A percentile compares a stretch with the other conserved stretches of the same genome.
Conservation (phyloP, 1,140 invertebrate genomes). For the Plectus sambesii region DNA sequence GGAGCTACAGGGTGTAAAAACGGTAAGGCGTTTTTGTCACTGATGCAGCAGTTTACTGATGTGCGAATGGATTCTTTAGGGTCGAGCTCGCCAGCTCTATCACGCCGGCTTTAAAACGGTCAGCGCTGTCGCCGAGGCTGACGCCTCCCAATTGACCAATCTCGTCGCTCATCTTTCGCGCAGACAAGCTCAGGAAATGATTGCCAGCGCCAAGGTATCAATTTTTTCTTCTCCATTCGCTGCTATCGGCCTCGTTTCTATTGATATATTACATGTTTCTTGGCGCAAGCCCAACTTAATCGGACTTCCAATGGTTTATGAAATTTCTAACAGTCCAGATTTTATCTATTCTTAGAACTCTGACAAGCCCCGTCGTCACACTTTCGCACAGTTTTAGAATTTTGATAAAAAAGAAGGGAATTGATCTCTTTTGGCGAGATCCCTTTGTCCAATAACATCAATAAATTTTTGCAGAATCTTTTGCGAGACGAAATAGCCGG, state of each 20-base stretch:
- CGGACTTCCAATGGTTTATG: too few species aligned
- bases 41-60: slow-evolving; percentile 7
- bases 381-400: too few species aligned
- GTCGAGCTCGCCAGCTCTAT: slow-evolving; percentile 67
- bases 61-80: slow-evolving; percentile 50
- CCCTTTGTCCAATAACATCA: not conserved
- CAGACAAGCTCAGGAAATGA: slow-evolving; percentile 20
- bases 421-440: too few species aligned
- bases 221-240: not conserved
- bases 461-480: slow-evolving; percentile 16
- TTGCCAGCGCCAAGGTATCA: slow-evolving; percentile 19
- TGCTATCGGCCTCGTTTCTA: too few species aligned
- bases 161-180: slow-evolving; percentile 17
- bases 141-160: slow-evolving; percentile 53
- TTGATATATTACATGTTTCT: too few species aligned
- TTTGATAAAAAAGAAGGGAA: too few species aligned
- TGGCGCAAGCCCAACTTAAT: too few species aligned
- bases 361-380: too few species aligned
- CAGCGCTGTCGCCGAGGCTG: slow-evolving; percentile 61
- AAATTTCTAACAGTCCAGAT: too few species aligned
- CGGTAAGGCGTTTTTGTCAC: slow-evolving; percentile 53
- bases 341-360: too few species aligned
- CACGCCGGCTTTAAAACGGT: slow-evolving; percentile 67
- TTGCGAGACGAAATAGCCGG: slow-evolving; percentile 22
- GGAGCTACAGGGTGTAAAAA: slow-evolving; percentile 69